Base-by-base conservation (phyloP, 1,140 invertebrate species). In the Eumaeus atala region DNA sequence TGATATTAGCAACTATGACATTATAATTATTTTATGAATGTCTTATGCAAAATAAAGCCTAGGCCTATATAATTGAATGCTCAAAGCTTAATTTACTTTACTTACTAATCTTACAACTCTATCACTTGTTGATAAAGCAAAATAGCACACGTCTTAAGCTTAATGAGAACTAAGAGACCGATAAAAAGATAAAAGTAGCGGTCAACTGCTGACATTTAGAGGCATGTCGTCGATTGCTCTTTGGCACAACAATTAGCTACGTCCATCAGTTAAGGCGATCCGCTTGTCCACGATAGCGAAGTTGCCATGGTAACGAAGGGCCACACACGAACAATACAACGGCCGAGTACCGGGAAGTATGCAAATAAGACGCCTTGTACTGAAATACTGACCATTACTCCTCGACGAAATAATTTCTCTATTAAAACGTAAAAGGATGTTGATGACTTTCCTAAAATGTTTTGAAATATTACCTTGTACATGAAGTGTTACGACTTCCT, bases 211-310 rank as follows among this genome's bases (percentile, higher is more conserved):
- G 76, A 75, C 77, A 79, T 81, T 82, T 81, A 72, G 59, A 70
- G 56, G 60, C 66, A 56, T 66, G 54, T 69, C 68, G 66, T 58
- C 58, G 16, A 47, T 60, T 64, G 62, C 58, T 68, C 69, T 64
- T 69, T 67, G 67, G 62, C 66, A 63, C 62, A 69, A 85, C 79
- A 83, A 85, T 85, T 84, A 84, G 73, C 70, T 50, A 48, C 57
- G 75, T 75, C 74, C 74, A 84, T 82, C 82, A 77, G 80, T 80
- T 79, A 74, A 76, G 67, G 61, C 66, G 65, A 77, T 71, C 66
- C 71, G 62, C 59, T 60, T 56, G 61, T 64, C 61, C 55, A 63
- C 68, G 70, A 72, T 78, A 72, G 66, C 64, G 58, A 16, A 3
- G 76, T 84, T 69, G 58, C 76, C 73, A 77, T 82, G 63, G 74